Conservation (phyloP, 2,888 invertebrate species). For the Macrophya alboannulata region DNA sequence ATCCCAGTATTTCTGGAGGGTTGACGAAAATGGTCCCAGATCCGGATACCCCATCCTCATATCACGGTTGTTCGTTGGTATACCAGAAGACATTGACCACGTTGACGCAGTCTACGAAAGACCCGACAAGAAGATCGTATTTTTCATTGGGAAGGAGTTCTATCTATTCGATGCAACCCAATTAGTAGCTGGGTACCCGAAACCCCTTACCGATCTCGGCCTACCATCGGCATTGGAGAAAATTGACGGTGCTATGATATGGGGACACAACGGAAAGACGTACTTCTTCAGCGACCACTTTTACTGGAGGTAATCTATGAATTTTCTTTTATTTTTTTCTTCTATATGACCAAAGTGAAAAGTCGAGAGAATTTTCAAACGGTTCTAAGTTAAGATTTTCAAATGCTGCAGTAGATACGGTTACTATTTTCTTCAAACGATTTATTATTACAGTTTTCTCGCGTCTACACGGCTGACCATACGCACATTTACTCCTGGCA, state of each 20-base stretch:
- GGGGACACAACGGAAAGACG: constrained; percentile 96
- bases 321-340: not conserved
- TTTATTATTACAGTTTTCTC: not conserved
- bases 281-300: constrained; percentile 94
- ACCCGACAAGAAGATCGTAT: constrained; percentile 93
- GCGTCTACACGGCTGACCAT: not conserved
- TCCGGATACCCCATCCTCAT: constrained; percentile 92
- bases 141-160: constrained; percentile 86
- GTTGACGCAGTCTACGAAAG: constrained; percentile 98
- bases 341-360: no score
- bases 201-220: constrained; percentile 89
- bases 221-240: constrained; percentile 89
- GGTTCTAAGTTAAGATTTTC: no score
- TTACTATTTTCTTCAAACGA: not conserved
- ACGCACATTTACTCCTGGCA: not conserved
- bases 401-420: no score
- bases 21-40: constrained; percentile 88
- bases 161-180: constrained; percentile 90
- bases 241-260: constrained; percentile 95
- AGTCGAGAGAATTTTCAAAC: no score
- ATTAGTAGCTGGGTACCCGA: constrained; percentile 88
- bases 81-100: constrained; percentile 90
- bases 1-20: constrained; percentile 94
- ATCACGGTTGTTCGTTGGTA: constrained; percentile 89
- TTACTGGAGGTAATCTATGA: constrained; percentile 89